Base-by-base conservation (phyloP, 2,888 invertebrate genomes). In the Folsomia candida region DNA sequence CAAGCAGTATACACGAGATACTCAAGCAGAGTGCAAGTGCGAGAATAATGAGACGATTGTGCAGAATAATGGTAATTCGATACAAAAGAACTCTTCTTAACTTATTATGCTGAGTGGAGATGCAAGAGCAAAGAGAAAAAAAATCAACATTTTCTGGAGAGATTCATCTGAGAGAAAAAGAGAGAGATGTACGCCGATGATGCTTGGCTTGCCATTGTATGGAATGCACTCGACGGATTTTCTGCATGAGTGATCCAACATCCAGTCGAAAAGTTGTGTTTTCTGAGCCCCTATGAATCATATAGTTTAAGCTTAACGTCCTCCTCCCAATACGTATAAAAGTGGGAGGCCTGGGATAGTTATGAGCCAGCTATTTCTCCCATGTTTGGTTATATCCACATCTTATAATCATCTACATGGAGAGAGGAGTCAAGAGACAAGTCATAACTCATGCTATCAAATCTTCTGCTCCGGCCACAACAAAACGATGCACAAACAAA, bases 211-310 rank as follows among this genome's bases (percentile, higher is more conserved):
- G 11, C 59, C 18, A 54, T 54, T 6, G 51, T 20, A 51, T 64
- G 29, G 27, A 64, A 64, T 64, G 63, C 51, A 64, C 63, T 64
- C 51, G 62, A 64, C 24, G 63, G 63, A 37, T 64, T 47, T 64
- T 64, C 47, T 25, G 51, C 63, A 64, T 64, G 63, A 51, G 37
- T 51, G 51, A 64, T 51, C 25, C 47, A 64, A 11, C 3, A 37
- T 29, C 54, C 4, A 20, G 54, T 37, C 11, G 63, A 64, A 64
- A 37, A 64, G 24, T 51, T 64, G 22, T 54, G 47, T 47, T 47
- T n/a, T 59, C 24, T 4, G n/a, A n/a, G 57, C 57, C 57, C 57
- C 20, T 22, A 20, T 57, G 22, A 57, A n/a, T 57, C 57, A 57
- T 57, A 57, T n/a, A n/a, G 20, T 22, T 57, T 57, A 47, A 47